Evolutionary conservation across 2,888 invertebrate species (phyloP), one percentile per base, ranked within the genome.

Genomic region (Meiosimyza decipiens): DNA sequence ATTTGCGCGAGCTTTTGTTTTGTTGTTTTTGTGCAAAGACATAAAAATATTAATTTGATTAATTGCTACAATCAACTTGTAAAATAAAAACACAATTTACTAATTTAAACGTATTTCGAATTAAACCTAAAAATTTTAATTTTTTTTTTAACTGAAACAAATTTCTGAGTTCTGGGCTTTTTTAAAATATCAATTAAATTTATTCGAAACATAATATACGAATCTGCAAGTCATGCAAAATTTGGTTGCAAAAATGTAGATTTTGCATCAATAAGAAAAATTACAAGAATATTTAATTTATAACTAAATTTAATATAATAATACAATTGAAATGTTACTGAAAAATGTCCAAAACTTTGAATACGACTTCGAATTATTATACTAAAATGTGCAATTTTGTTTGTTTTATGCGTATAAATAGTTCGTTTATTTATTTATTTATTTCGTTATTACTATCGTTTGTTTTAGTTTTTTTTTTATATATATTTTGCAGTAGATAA

Each of bases 311-410:
- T 22, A 47, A 54, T 62, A 12, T 12, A 33, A n/a, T 28, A 59
- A 70, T 52, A 40, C 22, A 47, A 54, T 28, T 69, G 33, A 51
- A 51, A 64, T 50, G 50, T 50, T 22, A 62, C 18, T 51, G 52
- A 81, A 83, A 86, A 84, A 81, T 85, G 85, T 85, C 85, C 84
- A 86, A 84, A 86, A 87, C 86, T 86, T 86, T 86, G 86, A 86
- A 86, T 86, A 86, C 86, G 87, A 86, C 82, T 78, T 81, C 74
- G 78, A 63, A 64, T 73, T 71, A 64, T 71, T 71, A 63, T 72
- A 71, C 69, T 66, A 75, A 74, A 71, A 59, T 60, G 60, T 71
- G 64, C 71, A 15, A 71, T 72, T 60, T 62, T 72, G 28, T 62
- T 63, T 62, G 40, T 71, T 52, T 13, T 12, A 13, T 68, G 71